These are phyloP conservation scores for Lepidocyrtinus sp. DNA, from an alignment of 2,888 invertebrate genomes.

Conservation along the genomic window DNA sequence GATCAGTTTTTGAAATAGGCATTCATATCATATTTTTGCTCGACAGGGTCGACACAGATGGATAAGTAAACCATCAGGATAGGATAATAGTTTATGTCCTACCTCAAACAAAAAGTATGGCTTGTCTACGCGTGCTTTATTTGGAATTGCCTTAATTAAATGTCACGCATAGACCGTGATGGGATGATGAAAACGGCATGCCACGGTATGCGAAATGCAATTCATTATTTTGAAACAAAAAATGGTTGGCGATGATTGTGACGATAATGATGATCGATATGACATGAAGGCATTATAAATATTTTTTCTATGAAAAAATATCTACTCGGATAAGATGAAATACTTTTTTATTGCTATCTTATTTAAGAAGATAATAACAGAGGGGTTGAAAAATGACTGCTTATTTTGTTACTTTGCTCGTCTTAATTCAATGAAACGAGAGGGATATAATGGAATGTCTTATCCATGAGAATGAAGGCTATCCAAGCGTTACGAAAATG, in stretches of 20 bases:
- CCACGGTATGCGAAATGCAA: background rate
- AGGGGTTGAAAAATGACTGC: too few species aligned
- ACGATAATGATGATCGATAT: conserved; percentile 30
- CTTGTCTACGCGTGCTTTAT: background rate
- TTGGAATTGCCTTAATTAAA: conserved; percentile 42
- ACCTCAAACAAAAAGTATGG: conserved; percentile 32
- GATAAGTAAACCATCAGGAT: too few species aligned
- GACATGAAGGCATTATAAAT: conserved; percentile 24
- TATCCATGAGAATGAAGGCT: background rate
- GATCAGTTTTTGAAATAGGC: background rate
- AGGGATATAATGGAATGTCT: background rate
- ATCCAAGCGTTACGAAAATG: background rate
- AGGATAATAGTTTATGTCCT: conserved; percentile 1
- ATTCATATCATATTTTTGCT: background rate
- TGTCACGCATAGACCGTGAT: background rate
- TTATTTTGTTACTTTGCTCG: background rate
- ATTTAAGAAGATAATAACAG: background rate
- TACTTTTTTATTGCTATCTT: background rate
- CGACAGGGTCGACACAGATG: too few species aligned
- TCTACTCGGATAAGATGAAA: background rate
- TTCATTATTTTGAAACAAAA: conserved; percentile 10
- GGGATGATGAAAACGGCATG: conserved; percentile 15
- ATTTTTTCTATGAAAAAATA: background rate
- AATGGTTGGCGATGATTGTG: conserved; percentile 14
- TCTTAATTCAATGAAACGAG: background rate